Evolutionary conservation across 2,113 vertebrate species (phyloP).

Genomic region (Rhea pennata): DNA sequence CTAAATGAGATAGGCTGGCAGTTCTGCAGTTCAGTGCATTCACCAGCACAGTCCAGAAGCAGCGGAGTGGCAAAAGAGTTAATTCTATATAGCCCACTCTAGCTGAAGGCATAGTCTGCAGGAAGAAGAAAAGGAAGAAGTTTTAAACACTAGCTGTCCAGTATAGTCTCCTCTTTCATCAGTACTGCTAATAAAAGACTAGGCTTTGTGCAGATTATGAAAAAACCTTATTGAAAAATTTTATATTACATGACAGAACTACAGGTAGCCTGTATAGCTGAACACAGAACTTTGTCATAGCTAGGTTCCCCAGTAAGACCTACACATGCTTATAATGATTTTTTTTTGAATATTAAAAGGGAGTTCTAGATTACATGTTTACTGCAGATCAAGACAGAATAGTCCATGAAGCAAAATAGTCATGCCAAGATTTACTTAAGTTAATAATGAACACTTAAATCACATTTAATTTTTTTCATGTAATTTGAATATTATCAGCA

Average conservation of each 20-base stretch:
- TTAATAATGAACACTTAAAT: not conserved
- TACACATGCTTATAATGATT: not conserved
- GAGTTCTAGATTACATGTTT: not conserved
- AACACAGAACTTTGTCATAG: not conserved
- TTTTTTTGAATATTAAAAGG: not conserved
- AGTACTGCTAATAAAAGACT: not conserved
- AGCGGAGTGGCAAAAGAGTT: not conserved
- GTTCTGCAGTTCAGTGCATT: not conserved
- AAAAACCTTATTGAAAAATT: not conserved
- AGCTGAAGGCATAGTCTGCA: not conserved
- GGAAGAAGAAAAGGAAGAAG: not conserved
- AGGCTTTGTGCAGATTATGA: not conserved
- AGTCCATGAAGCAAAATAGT: not conserved
- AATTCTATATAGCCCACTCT: not conserved
- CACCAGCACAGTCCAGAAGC: not conserved
- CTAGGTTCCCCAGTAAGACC: not conserved
- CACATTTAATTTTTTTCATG: not conserved
- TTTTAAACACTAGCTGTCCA: not conserved
- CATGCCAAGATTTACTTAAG: not conserved
- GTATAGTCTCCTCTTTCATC: not conserved
- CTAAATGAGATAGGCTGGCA: not conserved
- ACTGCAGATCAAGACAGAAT: not conserved
- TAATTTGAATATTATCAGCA: constrained; percentile 46
- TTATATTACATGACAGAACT: not conserved
- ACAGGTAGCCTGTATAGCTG: not conserved